Base-by-base conservation (phyloP, 2,113 vertebrate species). In the Alexandromys fortis region DNA sequence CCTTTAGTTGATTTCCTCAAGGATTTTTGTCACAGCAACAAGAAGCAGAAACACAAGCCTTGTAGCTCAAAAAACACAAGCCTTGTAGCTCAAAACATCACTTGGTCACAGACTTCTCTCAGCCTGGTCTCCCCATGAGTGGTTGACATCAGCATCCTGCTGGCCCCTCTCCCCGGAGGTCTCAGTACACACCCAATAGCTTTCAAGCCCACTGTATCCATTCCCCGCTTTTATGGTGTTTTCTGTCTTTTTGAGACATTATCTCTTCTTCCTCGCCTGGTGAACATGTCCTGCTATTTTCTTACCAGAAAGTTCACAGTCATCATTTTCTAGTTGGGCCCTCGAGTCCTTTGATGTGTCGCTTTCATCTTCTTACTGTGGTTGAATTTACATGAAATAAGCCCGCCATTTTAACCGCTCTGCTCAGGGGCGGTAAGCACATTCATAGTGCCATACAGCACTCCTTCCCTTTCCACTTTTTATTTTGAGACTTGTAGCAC, bases 231-330 rank as follows among this genome's bases (percentile, higher is more conserved):
- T 86, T 61, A 33, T 49, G 11, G 45, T n/a, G 24, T 19, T 45
- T 90, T 65, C 76, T 52, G 33, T 72, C 68, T 91, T 38, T 72
- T 86, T 95, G 68, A 86, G 83, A 79, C 83, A 89, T 28, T 9
- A 45, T 52, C 83, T 65, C 87, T 79, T 94, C 26, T 16, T 76
- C 52, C 22, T 11, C 21, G 52, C 49, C 58, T 49, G 58, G 16
- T 45, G 12, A 86, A 94, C 24, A 78, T 5, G 5, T 49, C 81
- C 42, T 93, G 12, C 65, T 52, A 6, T n/a, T 92, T 73, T 35
- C 49, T 93, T 68, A n/a, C 49, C 26, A 88, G 76, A 90, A 65
- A 70, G 3, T 94, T 95, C 35, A 49, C 0, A 86, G 21, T 77
- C 33, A 33, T 52, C 86, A 52, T 35, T 68, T 77, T 94, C 65